Evolutionary conservation across 2,888 invertebrate species (phyloP).

Genomic region (Epistrophella euchroma): DNA sequence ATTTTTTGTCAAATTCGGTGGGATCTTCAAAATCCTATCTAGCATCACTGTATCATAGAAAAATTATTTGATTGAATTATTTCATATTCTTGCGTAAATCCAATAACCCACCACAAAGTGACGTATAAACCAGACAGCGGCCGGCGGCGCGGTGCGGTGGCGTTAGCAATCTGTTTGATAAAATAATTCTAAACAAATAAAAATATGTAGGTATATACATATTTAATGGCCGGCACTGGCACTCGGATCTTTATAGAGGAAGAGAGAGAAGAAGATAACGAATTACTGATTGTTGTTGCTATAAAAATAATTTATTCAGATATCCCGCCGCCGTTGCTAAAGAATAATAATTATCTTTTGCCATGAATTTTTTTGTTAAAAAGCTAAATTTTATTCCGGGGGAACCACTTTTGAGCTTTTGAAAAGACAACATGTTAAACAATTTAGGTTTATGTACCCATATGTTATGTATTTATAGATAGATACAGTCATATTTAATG

Average conservation of each 20-base stretch:
- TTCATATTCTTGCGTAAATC: background rate
- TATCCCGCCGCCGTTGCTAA: background rate
- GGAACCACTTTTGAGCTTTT: background rate
- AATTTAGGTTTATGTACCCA: no score
- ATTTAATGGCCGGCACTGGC: background rate
- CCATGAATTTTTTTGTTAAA: background rate
- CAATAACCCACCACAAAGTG: background rate
- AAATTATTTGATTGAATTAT: background rate
- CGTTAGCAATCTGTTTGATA: background rate
- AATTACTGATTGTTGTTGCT: constrained; percentile 1
- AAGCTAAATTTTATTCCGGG: background rate
- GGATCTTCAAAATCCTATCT: no score
- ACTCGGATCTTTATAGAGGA: background rate
- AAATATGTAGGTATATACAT: no score
- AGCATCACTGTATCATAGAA: no score
- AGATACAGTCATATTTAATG: background rate
- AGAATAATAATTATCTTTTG: background rate
- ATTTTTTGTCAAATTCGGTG: no score
- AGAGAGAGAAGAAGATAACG: background rate
- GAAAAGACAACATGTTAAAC: no score
- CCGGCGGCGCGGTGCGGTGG: no score
- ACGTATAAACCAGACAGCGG: background rate
- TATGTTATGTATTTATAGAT: background rate
- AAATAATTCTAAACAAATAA: no score
- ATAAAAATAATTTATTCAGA: background rate